These are phyloP conservation scores for Propithecus deckenii DNA, from an alignment of 2,797 vertebrate species.

Conservation along the genomic window DNA sequence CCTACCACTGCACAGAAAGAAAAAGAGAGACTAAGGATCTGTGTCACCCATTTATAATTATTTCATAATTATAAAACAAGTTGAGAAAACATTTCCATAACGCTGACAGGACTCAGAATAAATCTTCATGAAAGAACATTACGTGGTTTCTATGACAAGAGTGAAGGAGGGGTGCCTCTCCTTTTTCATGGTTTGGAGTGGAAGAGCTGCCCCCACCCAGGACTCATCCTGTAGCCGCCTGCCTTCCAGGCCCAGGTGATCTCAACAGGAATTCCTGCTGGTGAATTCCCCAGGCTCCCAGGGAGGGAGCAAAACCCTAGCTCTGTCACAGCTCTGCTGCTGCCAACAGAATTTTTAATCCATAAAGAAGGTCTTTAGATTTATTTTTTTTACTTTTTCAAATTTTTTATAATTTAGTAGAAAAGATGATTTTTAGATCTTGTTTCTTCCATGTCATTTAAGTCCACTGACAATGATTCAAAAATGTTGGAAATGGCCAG, in stretches of 20 bases:
- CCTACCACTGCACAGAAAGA: neutral
- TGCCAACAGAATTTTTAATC: neutral
- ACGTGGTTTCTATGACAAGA: neutral
- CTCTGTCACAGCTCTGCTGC: neutral
- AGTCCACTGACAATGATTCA: neutral
- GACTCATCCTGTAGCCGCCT: neutral
- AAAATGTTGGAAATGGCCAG: neutral
- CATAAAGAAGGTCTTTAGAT: neutral
- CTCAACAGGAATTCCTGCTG: neutral
- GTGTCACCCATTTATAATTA: conserved; percentile 56
- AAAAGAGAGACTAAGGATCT: neutral
- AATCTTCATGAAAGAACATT: conserved; percentile 56
- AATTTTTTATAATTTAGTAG: neutral
- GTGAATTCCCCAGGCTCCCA: neutral
- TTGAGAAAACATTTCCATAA: conserved; percentile 69
- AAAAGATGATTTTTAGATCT: neutral
- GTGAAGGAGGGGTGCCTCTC: neutral
- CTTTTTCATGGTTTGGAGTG: neutral
- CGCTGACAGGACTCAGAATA: conserved; percentile 62
- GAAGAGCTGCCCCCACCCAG: neutral
- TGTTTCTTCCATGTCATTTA: neutral
- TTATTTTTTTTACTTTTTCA: neutral
- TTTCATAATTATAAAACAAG: conserved; percentile 64
- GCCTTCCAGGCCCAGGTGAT: neutral
- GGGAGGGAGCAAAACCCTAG: neutral